Percentiles rank a stretch among this genome's conserved stretches.
Conservation (phyloP, 2,888 invertebrate genomes). For the Ophraella communa region DNA sequence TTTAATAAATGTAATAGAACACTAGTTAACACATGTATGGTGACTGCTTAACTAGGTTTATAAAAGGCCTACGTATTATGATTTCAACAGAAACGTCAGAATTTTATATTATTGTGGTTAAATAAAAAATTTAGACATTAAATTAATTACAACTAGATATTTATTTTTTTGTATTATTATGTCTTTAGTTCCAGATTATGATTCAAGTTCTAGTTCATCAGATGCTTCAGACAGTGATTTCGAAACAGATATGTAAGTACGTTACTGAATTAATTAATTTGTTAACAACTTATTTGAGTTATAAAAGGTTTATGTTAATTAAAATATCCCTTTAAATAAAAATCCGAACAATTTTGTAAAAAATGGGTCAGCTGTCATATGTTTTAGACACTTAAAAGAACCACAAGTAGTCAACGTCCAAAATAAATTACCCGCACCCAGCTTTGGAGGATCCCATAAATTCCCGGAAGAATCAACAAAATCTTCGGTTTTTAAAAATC, state of each 20-base stretch:
- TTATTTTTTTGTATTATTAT: conserved; percentile 37
- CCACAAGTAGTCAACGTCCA: conserved; percentile 28
- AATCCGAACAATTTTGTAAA: conserved; percentile 44
- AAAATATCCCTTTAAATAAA: conserved; percentile 6
- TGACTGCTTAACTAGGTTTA: too few relatives aligned
- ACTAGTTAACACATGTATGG: too few relatives aligned
- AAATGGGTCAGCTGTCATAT: conserved; percentile 58
- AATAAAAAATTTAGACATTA: too few relatives aligned
- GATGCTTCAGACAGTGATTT: conserved; percentile 46
- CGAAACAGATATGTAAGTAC: conserved; percentile 32
- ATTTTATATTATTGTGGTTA: too few relatives aligned
- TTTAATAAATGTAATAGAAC: too few relatives aligned
- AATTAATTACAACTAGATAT: too few relatives aligned
- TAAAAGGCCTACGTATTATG: too few relatives aligned
- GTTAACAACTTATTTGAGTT: too few relatives aligned
- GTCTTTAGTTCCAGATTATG: conserved; percentile 74
- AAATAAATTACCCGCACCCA: conserved; percentile 68
- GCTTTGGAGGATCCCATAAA: conserved; percentile 57
- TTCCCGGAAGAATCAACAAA: conserved; percentile 44
- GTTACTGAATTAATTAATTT: background rate
- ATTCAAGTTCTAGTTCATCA: conserved; percentile 58
- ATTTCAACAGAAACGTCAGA: too few relatives aligned
- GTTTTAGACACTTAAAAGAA: conserved; percentile 51
- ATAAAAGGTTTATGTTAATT: background rate
- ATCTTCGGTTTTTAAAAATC: conserved; percentile 86